Conservation (phyloP, 2,797 vertebrate species). For the Hyperoplus lanceolatus region DNA sequence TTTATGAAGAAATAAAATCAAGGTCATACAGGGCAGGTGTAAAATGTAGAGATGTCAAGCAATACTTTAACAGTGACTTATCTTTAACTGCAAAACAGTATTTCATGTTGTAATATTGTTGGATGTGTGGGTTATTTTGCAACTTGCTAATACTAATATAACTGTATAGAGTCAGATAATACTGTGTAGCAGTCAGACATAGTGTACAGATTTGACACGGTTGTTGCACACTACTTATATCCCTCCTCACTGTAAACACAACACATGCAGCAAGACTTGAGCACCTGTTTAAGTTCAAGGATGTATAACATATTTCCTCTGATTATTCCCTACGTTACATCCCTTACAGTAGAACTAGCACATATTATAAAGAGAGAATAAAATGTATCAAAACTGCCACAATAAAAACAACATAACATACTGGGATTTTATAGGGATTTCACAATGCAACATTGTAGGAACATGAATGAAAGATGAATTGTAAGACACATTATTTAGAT, state of each 20-base stretch:
- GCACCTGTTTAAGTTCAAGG: conserved; percentile 2
- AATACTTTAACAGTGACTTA: background rate
- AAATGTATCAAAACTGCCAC: background rate
- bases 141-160: background rate
- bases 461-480: background rate
- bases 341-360: background rate
- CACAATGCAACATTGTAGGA: background rate
- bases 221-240: background rate
- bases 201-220: background rate
- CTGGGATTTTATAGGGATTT: background rate
- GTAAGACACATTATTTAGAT: background rate
- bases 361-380: background rate
- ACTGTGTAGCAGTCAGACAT: background rate
- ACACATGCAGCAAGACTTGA: conserved; percentile 1
- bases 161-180: too few species aligned
- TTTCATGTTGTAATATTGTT: background rate
- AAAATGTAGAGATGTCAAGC: background rate
- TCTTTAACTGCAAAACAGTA: background rate
- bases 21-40: background rate
- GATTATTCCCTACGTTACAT: background rate
- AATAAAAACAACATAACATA: background rate
- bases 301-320: background rate
- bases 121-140: background rate
- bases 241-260: conserved; percentile 30
- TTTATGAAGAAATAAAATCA: background rate